These are phyloP conservation scores for Brenthis hecate DNA, from an alignment of 2,888 invertebrate genomes.

Conservation along the genomic window DNA sequence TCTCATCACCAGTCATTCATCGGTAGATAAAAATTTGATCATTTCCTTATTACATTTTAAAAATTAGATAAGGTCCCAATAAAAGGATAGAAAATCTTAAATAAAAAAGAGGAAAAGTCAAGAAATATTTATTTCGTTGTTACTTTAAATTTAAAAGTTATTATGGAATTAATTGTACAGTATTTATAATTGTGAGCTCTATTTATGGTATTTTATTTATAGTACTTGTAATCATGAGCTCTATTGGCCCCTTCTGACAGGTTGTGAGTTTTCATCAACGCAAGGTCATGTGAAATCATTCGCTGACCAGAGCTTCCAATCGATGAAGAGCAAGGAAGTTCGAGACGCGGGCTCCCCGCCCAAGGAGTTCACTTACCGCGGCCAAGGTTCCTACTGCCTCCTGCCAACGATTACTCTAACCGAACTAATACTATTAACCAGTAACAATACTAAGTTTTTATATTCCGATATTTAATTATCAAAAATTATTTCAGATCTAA, in stretches of 20 bases:
- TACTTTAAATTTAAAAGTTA: too few relatives aligned
- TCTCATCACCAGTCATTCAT: too few relatives aligned
- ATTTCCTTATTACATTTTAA: too few relatives aligned
- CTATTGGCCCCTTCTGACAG: conserved; percentile 54
- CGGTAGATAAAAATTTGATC: too few relatives aligned
- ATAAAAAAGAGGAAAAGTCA: too few relatives aligned
- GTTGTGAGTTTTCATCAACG: conserved; percentile 72
- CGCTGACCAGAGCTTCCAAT: conserved; percentile 89
- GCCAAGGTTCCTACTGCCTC: conserved; percentile 71
- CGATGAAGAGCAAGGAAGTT: conserved; percentile 90
- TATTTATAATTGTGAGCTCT: not conserved
- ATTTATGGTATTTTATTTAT: not conserved
- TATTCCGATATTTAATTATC: conserved; percentile 12
- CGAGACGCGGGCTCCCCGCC: conserved; percentile 90
- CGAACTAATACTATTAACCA: conserved; percentile 73
- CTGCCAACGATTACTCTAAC: conserved; percentile 57
- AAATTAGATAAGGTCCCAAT: too few relatives aligned
- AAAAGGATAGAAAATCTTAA: too few relatives aligned
- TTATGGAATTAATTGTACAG: not conserved
- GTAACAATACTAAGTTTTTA: conserved; percentile 41
- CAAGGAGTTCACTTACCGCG: conserved; percentile 80
- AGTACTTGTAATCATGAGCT: conserved; percentile 40
- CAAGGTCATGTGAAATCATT: conserved; percentile 87
- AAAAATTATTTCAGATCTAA: conserved; percentile 64
- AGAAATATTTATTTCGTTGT: too few relatives aligned